Conservation (phyloP, 2,888 invertebrate species). For the Psococerastis gibbosa region DNA sequence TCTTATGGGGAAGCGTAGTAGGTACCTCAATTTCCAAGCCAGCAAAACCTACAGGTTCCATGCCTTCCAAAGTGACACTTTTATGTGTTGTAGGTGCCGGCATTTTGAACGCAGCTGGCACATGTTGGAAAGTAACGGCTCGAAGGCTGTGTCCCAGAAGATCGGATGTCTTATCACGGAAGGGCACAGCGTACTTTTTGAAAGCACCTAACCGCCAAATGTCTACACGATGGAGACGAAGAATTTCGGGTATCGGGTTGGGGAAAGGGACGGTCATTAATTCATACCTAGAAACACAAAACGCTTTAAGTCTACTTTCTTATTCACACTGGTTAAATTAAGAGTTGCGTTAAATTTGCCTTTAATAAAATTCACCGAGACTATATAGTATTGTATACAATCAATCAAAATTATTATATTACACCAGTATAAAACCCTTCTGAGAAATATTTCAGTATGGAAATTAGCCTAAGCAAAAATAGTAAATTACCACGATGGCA, state of each 20-base stretch:
- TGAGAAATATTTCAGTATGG: too few relatives aligned
- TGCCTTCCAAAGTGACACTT: background rate
- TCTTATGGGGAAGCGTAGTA: too few relatives aligned
- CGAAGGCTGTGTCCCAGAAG: slow-evolving; percentile 37
- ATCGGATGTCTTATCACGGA: slow-evolving; percentile 37
- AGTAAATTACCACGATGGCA: slow-evolving; percentile 16
- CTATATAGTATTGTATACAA: too few relatives aligned
- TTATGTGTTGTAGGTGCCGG: slow-evolving; percentile 18
- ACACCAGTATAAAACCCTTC: too few relatives aligned
- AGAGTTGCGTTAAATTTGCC: too few relatives aligned
- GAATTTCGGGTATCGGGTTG: slow-evolving; percentile 32
- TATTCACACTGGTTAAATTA: too few relatives aligned
- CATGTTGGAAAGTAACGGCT: slow-evolving; percentile 45
- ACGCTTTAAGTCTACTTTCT: background rate
- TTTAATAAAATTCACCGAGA: too few relatives aligned
- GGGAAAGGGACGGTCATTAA: slow-evolving; percentile 58
- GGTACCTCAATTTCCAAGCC: slow-evolving; percentile 53
- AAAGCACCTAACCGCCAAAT: slow-evolving; percentile 35
- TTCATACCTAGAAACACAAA: slow-evolving; percentile 36
- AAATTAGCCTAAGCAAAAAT: too few relatives aligned
- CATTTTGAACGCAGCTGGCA: slow-evolving; percentile 38
- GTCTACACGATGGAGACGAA: slow-evolving; percentile 42
- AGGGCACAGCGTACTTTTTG: slow-evolving; percentile 17
- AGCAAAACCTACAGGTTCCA: slow-evolving; percentile 14
- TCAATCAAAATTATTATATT: too few relatives aligned